Evolutionary conservation across 2,888 invertebrate genomes (phyloP).

Genomic region (Caradrina kadenii): DNA sequence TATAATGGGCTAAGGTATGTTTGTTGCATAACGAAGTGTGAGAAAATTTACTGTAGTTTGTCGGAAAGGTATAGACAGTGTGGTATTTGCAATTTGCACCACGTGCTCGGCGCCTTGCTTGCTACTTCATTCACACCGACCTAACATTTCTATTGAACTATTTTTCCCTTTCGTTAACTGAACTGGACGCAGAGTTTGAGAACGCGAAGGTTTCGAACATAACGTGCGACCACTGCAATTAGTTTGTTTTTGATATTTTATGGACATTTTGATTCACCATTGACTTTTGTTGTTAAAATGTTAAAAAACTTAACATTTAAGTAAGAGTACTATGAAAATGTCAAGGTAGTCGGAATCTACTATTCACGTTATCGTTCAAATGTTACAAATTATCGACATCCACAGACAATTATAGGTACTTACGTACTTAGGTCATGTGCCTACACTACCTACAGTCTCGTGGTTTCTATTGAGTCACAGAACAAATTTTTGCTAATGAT

Average conservation of each 20-base stretch:
- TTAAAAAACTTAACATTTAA: constrained; percentile 13
- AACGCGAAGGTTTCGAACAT: constrained; percentile 22
- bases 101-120: constrained; percentile 61
- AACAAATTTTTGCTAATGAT: constrained; percentile 17
- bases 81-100: constrained; percentile 81
- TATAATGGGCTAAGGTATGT: constrained; percentile 48
- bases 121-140: constrained; percentile 73
- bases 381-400: neutral
- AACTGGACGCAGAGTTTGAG: constrained; percentile 15
- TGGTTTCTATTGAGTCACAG: constrained; percentile 32
- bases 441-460: neutral
- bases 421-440: neutral
- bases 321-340: constrained; percentile 20
- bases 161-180: constrained; percentile 55
- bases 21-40: constrained; percentile 58
- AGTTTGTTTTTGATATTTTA: constrained; percentile 34
- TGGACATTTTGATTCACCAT: constrained; percentile 43
- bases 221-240: constrained; percentile 35
- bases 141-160: constrained; percentile 72
- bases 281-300: constrained; percentile 28
- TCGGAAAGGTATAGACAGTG: constrained; percentile 42
- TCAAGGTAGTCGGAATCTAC: constrained; percentile 38
- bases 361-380: neutral
- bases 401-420: neutral
- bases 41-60: constrained; percentile 49